These are phyloP conservation scores for Manduca sexta DNA, from an alignment of 1,140 invertebrate genomes.

Conservation along the genomic window DNA sequence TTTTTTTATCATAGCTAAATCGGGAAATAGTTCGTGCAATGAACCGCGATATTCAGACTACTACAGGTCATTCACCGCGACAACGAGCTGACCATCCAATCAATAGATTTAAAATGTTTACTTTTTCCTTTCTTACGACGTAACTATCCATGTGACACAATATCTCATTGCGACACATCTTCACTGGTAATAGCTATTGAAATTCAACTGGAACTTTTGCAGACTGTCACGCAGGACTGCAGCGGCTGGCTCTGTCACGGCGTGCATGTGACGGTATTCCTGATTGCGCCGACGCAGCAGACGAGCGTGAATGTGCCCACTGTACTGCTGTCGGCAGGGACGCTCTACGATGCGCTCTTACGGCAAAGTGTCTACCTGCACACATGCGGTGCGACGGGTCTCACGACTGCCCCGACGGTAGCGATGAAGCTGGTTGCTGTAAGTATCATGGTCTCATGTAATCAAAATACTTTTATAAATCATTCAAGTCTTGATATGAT, in stretches of 20 bases:
- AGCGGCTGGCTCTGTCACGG: slow-evolving; percentile 80
- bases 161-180: not conserved
- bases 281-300: slow-evolving; percentile 88
- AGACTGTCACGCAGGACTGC: slow-evolving; percentile 82
- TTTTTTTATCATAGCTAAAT: too few species aligned
- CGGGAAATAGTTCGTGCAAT: too few species aligned
- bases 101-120: too few species aligned
- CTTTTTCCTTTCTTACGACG: too few species aligned
- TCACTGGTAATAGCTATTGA: too few species aligned
- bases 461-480: not conserved
- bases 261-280: slow-evolving; percentile 89
- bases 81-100: too few species aligned
- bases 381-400: slow-evolving; percentile 86
- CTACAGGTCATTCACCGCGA: too few species aligned
- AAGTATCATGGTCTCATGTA: slow-evolving; percentile 62
- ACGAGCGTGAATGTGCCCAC: slow-evolving; percentile 85
- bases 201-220: too few species aligned
- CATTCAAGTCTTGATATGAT: not conserved
- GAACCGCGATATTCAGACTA: too few species aligned
- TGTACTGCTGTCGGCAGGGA: slow-evolving; percentile 76
- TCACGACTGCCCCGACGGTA: slow-evolving; percentile 87
- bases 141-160: not conserved
- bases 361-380: slow-evolving; percentile 81
- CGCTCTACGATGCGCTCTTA: slow-evolving; percentile 84
- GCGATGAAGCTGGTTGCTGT: slow-evolving; percentile 90